A percentile compares a stretch with the other conserved stretches of the same genome.
Conservation (phyloP, 2,888 invertebrate genomes). For the Patella caerulea region DNA sequence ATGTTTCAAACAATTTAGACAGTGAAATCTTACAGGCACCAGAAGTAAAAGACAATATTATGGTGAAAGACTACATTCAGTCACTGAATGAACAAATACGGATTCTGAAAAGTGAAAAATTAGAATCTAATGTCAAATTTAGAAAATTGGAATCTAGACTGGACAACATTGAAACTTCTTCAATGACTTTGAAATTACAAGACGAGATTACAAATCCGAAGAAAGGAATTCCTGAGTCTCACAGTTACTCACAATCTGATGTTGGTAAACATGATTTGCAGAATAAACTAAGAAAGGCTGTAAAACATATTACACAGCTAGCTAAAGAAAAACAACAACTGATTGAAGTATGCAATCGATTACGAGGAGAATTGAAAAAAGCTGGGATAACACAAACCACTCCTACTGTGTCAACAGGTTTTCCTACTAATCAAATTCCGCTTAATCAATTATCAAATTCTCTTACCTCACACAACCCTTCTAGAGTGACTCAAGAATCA, state of each 20-base stretch:
- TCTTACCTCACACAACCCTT: constrained; percentile 17
- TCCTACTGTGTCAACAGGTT: no score
- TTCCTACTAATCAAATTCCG: no score
- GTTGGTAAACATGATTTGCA: constrained; percentile 47
- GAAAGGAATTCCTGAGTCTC: constrained; percentile 39
- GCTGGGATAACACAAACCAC: constrained; percentile 35
- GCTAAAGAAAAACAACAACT: constrained; percentile 68
- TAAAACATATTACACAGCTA: constrained; percentile 64
- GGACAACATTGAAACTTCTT: constrained; percentile 54
- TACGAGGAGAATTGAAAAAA: constrained; percentile 64
- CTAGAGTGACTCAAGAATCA: constrained; percentile 43
- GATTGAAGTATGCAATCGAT: constrained; percentile 68
- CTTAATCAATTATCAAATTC: no score
- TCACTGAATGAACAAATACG: constrained; percentile 66
- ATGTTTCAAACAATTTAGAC: neutral
- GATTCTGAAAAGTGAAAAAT: constrained; percentile 63
- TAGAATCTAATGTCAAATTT: constrained; percentile 64
- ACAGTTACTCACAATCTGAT: constrained; percentile 32
- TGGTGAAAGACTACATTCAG: constrained; percentile 62
- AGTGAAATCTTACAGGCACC: constrained; percentile 34
- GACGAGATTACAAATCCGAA: constrained; percentile 63
- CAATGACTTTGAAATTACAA: constrained; percentile 59
- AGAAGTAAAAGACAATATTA: constrained; percentile 58
- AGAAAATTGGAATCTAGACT: constrained; percentile 68
- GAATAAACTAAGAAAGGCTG: constrained; percentile 61